Percentiles rank a stretch among this genome's conserved stretches.
These are phyloP conservation scores for Phalacrocorax carbo DNA, from an alignment of 2,113 vertebrate genomes.

Conservation along the genomic window DNA sequence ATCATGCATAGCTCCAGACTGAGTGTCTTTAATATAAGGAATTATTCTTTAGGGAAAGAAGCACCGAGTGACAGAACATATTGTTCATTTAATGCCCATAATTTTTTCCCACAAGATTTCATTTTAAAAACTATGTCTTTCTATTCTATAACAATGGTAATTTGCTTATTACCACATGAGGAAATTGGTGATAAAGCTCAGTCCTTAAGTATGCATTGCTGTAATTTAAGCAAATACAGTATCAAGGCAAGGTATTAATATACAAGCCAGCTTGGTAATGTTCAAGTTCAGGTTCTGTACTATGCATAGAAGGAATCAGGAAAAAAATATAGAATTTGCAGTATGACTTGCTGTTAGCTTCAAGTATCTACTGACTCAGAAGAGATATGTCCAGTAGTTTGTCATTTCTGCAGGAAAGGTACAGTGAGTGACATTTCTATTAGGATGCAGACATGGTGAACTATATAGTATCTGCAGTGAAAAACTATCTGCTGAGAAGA, in stretches of 20 bases:
- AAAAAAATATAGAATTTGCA: background rate
- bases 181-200: background rate
- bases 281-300: background rate
- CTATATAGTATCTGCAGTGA: background rate
- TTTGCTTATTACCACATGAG: background rate
- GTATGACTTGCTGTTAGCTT: background rate
- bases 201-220: background rate
- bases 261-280: background rate
- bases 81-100: background rate
- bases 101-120: background rate
- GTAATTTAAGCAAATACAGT: background rate
- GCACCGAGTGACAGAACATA: background rate
- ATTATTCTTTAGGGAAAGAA: background rate
- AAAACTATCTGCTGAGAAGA: background rate
- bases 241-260: background rate
- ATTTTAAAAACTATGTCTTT: background rate
- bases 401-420: background rate
- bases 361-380: background rate
- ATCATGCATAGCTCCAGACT: background rate
- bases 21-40: background rate
- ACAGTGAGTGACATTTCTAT: background rate
- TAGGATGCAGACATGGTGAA: background rate
- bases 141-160: background rate
- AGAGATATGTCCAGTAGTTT: background rate
- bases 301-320: background rate